Evolutionary conservation across 2,888 invertebrate genomes (phyloP).

Genomic region (Frankliniella intonsa): DNA sequence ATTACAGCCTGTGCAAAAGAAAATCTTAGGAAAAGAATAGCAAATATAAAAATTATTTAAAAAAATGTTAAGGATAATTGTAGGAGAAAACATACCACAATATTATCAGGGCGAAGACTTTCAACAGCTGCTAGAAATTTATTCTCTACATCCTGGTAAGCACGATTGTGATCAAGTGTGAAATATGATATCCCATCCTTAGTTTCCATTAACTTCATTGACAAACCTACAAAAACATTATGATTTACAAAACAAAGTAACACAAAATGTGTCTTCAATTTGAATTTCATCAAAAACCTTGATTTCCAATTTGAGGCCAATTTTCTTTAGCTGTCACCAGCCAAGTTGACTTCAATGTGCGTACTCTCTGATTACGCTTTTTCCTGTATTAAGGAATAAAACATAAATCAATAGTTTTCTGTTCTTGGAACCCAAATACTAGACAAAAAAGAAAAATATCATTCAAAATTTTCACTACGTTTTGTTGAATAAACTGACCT

Average conservation of each 20-base stretch:
- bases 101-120: constrained; percentile 70
- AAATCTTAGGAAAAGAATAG: not conserved
- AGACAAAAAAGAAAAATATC: constrained; percentile 1
- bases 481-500: constrained; percentile 33
- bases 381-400: constrained; percentile 46
- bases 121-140: constrained; percentile 74
- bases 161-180: constrained; percentile 66
- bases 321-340: constrained; percentile 65
- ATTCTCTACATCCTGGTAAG: constrained; percentile 68
- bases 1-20: constrained; percentile 55
- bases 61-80: not conserved
- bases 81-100: constrained; percentile 54
- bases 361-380: constrained; percentile 55
- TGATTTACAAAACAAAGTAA: not conserved
- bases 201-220: constrained; percentile 61
- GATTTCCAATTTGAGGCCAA: constrained; percentile 67
- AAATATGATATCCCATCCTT: constrained; percentile 59
- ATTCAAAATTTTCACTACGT: not conserved
- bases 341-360: constrained; percentile 60
- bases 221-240: constrained; percentile 48
- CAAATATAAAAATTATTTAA: not conserved
- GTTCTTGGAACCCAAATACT: constrained; percentile 30
- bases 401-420: constrained; percentile 31
- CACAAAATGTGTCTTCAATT: constrained; percentile 17
- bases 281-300: constrained; percentile 46